These are phyloP conservation scores for Garrulus glandarius DNA, from an alignment of 2,797 vertebrate species.

Conservation along the genomic window DNA sequence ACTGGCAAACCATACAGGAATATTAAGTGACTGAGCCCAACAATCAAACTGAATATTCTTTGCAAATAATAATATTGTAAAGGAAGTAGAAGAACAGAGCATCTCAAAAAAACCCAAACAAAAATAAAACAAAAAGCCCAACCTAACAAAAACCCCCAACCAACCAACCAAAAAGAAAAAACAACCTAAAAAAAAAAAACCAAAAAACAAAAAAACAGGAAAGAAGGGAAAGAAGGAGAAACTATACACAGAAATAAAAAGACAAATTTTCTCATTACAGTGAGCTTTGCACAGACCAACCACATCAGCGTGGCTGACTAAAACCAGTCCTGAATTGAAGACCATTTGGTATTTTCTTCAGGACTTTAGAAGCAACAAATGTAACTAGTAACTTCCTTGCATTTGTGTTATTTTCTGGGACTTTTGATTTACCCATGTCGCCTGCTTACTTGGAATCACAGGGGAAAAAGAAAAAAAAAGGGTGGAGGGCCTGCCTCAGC, in stretches of 20 bases:
- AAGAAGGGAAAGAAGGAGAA: neutral
- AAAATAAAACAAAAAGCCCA: neutral
- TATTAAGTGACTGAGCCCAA: neutral
- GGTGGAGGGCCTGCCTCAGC: neutral
- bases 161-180: too few species aligned
- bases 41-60: neutral
- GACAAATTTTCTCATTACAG: neutral
- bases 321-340: neutral
- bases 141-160: neutral
- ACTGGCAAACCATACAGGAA: neutral
- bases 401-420: neutral
- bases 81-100: neutral
- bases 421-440: neutral
- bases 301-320: neutral
- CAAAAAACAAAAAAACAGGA: neutral
- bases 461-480: accelerated
- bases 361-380: neutral
- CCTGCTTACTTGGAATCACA: neutral
- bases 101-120: neutral
- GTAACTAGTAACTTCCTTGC: neutral
- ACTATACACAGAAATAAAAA: neutral
- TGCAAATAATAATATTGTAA: neutral
- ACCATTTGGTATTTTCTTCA: neutral
- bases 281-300: neutral
- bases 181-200: neutral